Base-by-base conservation (phyloP, 2,113 vertebrate genomes). In the Python bivittatus region DNA sequence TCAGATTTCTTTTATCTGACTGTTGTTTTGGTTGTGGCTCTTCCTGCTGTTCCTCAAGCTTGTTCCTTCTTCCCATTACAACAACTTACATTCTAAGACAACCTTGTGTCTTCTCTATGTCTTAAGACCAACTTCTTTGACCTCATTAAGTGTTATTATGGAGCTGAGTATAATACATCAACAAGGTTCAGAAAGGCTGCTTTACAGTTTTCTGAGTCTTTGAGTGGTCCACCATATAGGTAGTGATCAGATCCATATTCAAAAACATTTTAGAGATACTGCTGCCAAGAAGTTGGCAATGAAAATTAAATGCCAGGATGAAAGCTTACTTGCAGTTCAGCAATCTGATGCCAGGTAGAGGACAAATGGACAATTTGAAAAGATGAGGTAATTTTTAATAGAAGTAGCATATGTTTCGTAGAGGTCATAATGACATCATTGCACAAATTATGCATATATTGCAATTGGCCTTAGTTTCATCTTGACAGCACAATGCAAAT, bases 321-420 rank as follows among this genome's bases (percentile, higher is more conserved):
- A 84, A 27, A 44, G 23, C 3, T 54, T 84, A 17, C 38, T 48
- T 58, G 38, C 33, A 84, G 25, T 83, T 90, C 12, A 58, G 38
- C 57, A 38, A 27, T 84, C 8, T 90, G 53, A 84, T 58, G 23
- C n/a, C 61, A 84, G 38, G 54, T 44, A 27, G 25, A 57, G 44
- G 53, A 42, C 88, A 68, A 12, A n/a, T 54, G 6, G 44, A 86
- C 58, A 10, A 54, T 87, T 88, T 92, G n/a, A 90, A 93, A 86
- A 86, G 0, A 2, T 83, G 7, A 92, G 42, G 29, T 6, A 53
- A 88, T 60, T 33, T 54, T 88, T 61, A 29, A 79, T 38, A 38
- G 68, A 79, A 79, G 33, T 79, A 38, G 68, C 33, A 38, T 79
- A 38, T 38, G 33, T 79, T n/a, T 79, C n/a, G 2, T 79, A 38